phyloP scores from a whole-genome alignment of 1,140 invertebrate genomes.

The Condylostylus longicornis region DNA sequence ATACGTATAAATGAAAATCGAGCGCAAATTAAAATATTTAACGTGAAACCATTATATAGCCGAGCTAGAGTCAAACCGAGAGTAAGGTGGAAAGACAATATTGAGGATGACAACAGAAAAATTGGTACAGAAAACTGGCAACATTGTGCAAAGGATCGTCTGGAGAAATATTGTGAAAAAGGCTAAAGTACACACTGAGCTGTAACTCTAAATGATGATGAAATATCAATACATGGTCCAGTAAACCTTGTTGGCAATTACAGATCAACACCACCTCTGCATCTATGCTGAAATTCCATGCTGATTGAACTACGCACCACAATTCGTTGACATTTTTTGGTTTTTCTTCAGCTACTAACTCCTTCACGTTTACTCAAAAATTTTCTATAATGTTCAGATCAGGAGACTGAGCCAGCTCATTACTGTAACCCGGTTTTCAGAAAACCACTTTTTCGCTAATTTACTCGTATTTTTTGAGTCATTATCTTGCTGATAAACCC shows the following conservation, averaged over 20 bases:
- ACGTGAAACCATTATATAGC: no score
- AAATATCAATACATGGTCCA: background rate
- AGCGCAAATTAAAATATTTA: no score
- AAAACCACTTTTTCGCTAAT: background rate
- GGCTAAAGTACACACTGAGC: no score
- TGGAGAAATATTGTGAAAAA: no score
- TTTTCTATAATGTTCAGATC: background rate
- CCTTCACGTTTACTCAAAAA: background rate
- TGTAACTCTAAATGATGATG: no score
- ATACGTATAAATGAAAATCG: no score
- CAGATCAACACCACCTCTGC: background rate
- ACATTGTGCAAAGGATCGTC: no score
- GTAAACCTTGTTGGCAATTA: background rate
- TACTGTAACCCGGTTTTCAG: background rate
- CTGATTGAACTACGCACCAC: background rate
- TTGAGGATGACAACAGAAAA: no score
- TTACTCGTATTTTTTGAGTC: background rate
- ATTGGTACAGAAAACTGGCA: no score
- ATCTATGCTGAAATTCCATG: no score
- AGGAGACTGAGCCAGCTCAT: background rate
- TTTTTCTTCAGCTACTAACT: background rate
- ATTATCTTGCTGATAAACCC: background rate
- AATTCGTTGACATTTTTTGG: background rate
- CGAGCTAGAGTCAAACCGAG: no score
- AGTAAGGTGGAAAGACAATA: no score